phyloP scores from a whole-genome alignment of 2,888 invertebrate genomes.

The Chloromyia formosa region DNA sequence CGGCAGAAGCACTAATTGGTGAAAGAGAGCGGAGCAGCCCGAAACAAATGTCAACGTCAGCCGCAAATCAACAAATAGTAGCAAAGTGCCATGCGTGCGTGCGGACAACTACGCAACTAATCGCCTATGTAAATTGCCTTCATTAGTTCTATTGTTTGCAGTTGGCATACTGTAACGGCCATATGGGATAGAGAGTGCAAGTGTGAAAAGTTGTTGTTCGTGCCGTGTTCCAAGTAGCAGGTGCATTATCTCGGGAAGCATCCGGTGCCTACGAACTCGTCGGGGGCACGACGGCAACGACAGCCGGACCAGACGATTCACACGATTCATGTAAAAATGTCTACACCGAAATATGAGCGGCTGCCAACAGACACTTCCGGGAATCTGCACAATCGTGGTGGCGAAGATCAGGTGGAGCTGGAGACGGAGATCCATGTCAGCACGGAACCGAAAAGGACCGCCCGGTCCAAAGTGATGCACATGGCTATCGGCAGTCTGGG shows the following conservation, averaged over 20 bases:
- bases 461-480: constrained; percentile 55
- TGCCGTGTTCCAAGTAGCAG: not conserved
- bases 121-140: not conserved
- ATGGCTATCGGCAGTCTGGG: constrained; percentile 61
- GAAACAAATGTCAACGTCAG: constrained; percentile 46
- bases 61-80: constrained; percentile 31
- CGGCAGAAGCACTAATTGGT: no score
- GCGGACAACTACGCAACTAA: not conserved
- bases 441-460: constrained; percentile 31
- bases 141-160: not conserved
- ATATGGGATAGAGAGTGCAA: constrained; percentile 13
- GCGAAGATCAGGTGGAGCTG: constrained; percentile 49
- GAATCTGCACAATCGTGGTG: constrained; percentile 43
- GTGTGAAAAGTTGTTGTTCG: not conserved
- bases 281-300: not conserved
- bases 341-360: constrained; percentile 60
- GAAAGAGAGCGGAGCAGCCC: no score
- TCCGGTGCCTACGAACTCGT: not conserved
- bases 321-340: constrained; percentile 48
- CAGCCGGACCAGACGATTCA: no score
- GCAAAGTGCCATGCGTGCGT: constrained; percentile 28
- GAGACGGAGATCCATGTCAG: constrained; percentile 46
- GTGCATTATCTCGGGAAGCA: no score
- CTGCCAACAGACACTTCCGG: constrained; percentile 48
- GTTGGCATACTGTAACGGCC: not conserved